Evolutionary conservation across 2,888 invertebrate genomes (phyloP), one percentile per base, ranked within the genome.

Genomic region (Athalia cordata): DNA sequence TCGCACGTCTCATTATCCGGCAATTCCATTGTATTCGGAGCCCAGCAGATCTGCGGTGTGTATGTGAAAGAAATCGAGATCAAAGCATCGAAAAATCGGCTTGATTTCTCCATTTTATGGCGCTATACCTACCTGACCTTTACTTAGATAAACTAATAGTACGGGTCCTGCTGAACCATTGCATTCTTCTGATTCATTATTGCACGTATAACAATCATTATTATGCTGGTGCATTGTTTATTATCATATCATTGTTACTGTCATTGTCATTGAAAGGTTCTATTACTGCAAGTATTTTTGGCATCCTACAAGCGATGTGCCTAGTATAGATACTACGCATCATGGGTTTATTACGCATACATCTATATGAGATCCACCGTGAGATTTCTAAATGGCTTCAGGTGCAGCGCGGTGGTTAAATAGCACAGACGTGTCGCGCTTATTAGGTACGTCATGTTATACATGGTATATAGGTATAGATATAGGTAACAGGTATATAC

Each of bases 351-450:
- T 11, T 8, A 72, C 29, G 74, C 49, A 72, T 72, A 59, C 62
- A 62, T 62, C 50, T 62, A 49, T 75, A 64, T n/a, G 13, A n/a
- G 8, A 47, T 5, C 8, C 7, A 5, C 13, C 7, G 13, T 13
- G 11, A n/a, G 68, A 72, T 72, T 59, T 59, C 62, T 75, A 29
- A 75, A 75, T 75, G 75, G 75, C 75, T 75, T 75, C 75, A 49
- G 11, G 11, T 43, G 45, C 61, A 13, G 7, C 65, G 43, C 5
- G n/a, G 7, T 11, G 7, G 29, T 7, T 8, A 65, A 45, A 43
- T 65, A 65, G 15, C 9, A 45, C 45, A 11, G 13, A 11, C 8
- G 11, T 13, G 8, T 43, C 45, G 47, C 6, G 68, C 9, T 29
- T 29, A 67, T 45, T 55, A 52, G 67, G 52, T 15, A 52, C n/a